Evolutionary conservation across 2,888 invertebrate genomes (phyloP).

Genomic region (Nemotelus pantherinus): DNA sequence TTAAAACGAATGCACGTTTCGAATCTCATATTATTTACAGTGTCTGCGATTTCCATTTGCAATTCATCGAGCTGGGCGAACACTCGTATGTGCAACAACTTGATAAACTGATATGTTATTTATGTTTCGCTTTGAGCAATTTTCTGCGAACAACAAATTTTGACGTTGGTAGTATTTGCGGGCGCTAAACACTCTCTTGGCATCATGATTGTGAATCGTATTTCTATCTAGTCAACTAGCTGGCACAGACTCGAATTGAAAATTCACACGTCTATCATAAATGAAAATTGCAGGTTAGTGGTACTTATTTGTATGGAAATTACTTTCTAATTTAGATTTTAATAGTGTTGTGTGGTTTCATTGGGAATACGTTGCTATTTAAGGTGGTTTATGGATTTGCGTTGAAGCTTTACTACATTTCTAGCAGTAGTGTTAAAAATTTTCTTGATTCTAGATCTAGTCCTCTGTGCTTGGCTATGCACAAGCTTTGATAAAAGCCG

Average conservation of each 20-base stretch:
- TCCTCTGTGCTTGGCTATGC: too few species aligned
- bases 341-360: background rate
- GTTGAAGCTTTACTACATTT: too few species aligned
- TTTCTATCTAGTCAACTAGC: background rate
- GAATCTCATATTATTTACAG: constrained; percentile 48
- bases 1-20: constrained; percentile 17
- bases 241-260: constrained; percentile 38
- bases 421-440: too few species aligned
- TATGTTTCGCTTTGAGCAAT: constrained; percentile 37
- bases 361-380: background rate
- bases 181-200: too few species aligned
- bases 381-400: too few species aligned
- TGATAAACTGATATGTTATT: constrained; percentile 38
- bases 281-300: constrained; percentile 37
- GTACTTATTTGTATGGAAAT: constrained; percentile 41
- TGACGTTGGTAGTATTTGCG: constrained; percentile 5
- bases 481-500: too few species aligned
- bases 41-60: constrained; percentile 49
- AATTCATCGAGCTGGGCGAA: constrained; percentile 44
- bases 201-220: background rate
- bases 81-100: constrained; percentile 38
- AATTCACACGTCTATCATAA: constrained; percentile 44
- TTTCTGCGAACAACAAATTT: constrained; percentile 37
- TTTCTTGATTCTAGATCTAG: too few species aligned
- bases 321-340: constrained; percentile 35